Evolutionary conservation across 2,797 vertebrate genomes (phyloP).

Genomic region (Podarcis siculus): DNA sequence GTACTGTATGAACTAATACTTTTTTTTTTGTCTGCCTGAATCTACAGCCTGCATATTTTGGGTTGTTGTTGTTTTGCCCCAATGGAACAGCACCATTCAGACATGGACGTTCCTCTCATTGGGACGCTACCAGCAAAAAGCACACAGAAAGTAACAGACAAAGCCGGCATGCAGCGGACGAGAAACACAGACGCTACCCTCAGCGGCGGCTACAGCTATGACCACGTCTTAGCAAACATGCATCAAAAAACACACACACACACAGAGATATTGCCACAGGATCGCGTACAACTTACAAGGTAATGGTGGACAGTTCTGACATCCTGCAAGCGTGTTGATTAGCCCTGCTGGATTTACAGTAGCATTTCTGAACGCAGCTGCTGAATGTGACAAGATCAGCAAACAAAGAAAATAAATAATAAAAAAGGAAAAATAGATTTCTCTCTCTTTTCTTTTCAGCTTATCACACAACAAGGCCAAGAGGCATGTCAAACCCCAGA

Average conservation of each 20-base stretch:
- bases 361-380: slow-evolving; percentile 99
- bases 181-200: slow-evolving; percentile 14
- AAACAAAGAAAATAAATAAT: slow-evolving; percentile 33
- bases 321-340: slow-evolving; percentile 99
- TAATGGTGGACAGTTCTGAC: slow-evolving; percentile 99
- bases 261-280: slow-evolving; percentile 69
- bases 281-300: slow-evolving; percentile 93
- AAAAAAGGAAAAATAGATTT: not conserved
- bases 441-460: slow-evolving; percentile 71
- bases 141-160: slow-evolving; percentile 45
- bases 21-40: not conserved
- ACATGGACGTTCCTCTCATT: fast-evolving
- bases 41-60: not conserved
- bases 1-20: no score
- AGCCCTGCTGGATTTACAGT: slow-evolving; percentile 98
- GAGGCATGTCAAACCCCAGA: slow-evolving; percentile 62
- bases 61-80: not conserved
- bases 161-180: slow-evolving; percentile 61
- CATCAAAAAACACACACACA: slow-evolving; percentile 55
- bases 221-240: slow-evolving; percentile 64
- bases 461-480: slow-evolving; percentile 64
- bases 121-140: slow-evolving; percentile 32
- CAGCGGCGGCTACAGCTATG: not conserved
- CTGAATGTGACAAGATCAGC: slow-evolving; percentile 97
- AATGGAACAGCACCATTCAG: fast-evolving